Conservation (phyloP, 2,888 invertebrate species). For the Malthinus seriepunctatus region DNA sequence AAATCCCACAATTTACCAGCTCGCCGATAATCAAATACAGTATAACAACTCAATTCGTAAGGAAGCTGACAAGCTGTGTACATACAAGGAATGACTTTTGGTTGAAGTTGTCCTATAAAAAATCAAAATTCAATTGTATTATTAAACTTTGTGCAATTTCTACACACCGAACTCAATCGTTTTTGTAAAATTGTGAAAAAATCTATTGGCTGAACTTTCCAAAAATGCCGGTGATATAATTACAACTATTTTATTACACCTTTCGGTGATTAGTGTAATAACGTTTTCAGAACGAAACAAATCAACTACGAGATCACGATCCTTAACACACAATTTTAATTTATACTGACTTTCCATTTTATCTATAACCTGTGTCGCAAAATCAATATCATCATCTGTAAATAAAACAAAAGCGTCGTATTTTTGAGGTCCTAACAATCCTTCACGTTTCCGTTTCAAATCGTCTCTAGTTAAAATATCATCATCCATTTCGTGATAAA, state of each 20-base stretch:
- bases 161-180: conserved; percentile 74
- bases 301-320: conserved; percentile 73
- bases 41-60: conserved; percentile 66
- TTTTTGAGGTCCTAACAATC: conserved; percentile 55
- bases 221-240: conserved; percentile 79
- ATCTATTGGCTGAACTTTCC: conserved; percentile 73
- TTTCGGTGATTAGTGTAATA: conserved; percentile 70
- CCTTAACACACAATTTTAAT: conserved; percentile 73
- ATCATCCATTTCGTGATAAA: conserved; percentile 25
- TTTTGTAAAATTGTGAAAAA: conserved; percentile 80
- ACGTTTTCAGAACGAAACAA: conserved; percentile 74
- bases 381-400: conserved; percentile 72
- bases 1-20: conserved; percentile 64
- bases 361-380: conserved; percentile 67
- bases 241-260: conserved; percentile 79
- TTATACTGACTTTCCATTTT: conserved; percentile 65
- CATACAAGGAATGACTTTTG: conserved; percentile 74
- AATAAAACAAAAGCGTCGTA: conserved; percentile 82
- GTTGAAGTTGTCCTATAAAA: conserved; percentile 8
- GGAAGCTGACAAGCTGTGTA: conserved; percentile 69
- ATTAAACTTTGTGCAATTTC: neutral
- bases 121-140: neutral
- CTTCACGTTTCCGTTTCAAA: conserved; percentile 36
- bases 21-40: conserved; percentile 64
- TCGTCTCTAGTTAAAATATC: conserved; percentile 44